A percentile compares a stretch with the other conserved stretches of the same genome.
These are phyloP conservation scores for Perca fluviatilis DNA, from an alignment of 2,113 vertebrate species.

Conservation along the genomic window DNA sequence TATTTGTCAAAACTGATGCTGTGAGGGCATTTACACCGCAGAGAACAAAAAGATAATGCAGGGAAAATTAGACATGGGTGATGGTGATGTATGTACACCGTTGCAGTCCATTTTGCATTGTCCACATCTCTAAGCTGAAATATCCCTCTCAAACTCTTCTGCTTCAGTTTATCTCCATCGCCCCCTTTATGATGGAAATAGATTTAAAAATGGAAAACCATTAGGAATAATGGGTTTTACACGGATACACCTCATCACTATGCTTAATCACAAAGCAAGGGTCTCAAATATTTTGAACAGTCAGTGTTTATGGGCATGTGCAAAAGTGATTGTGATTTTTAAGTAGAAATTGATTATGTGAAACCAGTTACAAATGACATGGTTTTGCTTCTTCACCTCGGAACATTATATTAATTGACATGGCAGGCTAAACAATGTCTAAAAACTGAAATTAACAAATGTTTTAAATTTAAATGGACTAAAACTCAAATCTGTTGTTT, in stretches of 20 bases:
- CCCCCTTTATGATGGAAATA: background rate
- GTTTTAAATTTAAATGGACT: background rate
- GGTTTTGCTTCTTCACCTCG: too few species aligned
- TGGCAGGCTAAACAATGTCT: background rate
- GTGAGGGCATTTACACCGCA: slow-evolving; percentile 17
- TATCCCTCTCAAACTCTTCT: background rate
- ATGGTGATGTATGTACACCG: background rate
- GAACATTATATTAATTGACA: background rate
- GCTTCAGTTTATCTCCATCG: slow-evolving; percentile 1
- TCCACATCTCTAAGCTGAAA: slow-evolving; percentile 3
- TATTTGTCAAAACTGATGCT: slow-evolving; percentile 40
- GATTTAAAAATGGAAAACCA: slow-evolving; percentile 8
- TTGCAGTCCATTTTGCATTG: slow-evolving; percentile 13
- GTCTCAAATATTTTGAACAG: background rate
- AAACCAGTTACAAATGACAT: background rate
- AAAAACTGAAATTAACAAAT: background rate
- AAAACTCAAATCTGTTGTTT: slow-evolving; percentile 1
- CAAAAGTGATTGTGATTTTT: background rate
- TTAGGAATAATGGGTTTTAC: slow-evolving; percentile 1
- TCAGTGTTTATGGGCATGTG: background rate
- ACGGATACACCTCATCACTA: background rate
- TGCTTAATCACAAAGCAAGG: background rate
- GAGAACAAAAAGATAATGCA: background rate
- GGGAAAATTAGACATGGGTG: slow-evolving; percentile 2
- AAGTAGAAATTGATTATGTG: background rate